Evolutionary conservation across 2,113 vertebrate species (phyloP).

Genomic region (Hippocampus zosterae): DNA sequence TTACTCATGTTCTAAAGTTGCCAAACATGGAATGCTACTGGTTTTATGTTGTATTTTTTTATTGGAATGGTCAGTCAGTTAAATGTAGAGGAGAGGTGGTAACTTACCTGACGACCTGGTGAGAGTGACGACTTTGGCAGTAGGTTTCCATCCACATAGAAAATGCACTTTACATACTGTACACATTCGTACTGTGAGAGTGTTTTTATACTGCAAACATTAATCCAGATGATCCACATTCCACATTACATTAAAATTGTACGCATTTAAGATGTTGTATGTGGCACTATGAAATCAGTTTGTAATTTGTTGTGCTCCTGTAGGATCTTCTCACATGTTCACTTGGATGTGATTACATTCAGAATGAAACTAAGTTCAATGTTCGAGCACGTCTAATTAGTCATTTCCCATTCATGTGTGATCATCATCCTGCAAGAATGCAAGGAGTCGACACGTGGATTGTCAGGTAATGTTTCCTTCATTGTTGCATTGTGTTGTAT

Average conservation of each 20-base stretch:
- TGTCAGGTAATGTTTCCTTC: conserved; percentile 44
- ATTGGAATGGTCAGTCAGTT: too few species aligned
- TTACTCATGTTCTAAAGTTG: too few species aligned
- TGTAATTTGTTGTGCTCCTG: background rate
- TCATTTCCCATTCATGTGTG: background rate
- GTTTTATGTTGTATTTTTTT: too few species aligned
- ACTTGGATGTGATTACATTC: background rate
- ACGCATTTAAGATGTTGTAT: background rate
- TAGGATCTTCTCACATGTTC: background rate
- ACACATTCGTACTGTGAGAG: too few species aligned
- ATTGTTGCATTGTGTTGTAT: background rate
- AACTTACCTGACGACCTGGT: too few species aligned
- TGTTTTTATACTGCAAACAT: background rate
- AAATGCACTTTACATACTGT: too few species aligned
- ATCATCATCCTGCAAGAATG: conserved; percentile 47
- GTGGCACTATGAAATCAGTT: background rate
- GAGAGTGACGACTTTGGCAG: too few species aligned
- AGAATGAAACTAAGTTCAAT: background rate
- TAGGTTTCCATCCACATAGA: too few species aligned
- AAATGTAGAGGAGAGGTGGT: too few species aligned
- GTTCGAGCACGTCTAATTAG: background rate
- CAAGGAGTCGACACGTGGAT: conserved; percentile 37
- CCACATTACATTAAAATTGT: background rate
- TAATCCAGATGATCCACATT: background rate
- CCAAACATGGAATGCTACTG: too few species aligned